A percentile compares a stretch with the other conserved stretches of the same genome.
These are phyloP conservation scores for Petrophora chlorosata DNA, from an alignment of 2,888 invertebrate genomes.

Conservation along the genomic window DNA sequence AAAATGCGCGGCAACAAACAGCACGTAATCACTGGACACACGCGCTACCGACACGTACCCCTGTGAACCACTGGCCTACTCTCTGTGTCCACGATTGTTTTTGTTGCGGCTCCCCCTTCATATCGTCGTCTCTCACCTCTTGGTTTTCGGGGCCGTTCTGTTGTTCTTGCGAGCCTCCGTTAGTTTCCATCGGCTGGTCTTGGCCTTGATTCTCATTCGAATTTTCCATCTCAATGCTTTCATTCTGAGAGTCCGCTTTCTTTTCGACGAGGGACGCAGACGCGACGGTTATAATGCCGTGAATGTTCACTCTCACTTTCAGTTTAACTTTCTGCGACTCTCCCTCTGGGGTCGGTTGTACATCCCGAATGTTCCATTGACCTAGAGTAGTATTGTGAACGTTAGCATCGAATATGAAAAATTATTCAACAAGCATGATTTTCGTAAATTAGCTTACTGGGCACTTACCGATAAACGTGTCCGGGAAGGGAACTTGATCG, in stretches of 20 bases:
- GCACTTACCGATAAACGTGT: slow-evolving; percentile 90
- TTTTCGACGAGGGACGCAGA: slow-evolving; percentile 93
- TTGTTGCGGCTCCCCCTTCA: slow-evolving; percentile 73
- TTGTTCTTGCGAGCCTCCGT: slow-evolving; percentile 74
- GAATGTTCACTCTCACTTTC: slow-evolving; percentile 96
- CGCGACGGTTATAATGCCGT: slow-evolving; percentile 95
- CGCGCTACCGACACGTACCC: slow-evolving; percentile 86
- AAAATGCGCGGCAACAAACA: slow-evolving; percentile 67
- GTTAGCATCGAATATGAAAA: slow-evolving; percentile 2
- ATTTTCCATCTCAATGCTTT: slow-evolving; percentile 74
- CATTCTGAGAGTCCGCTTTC: slow-evolving; percentile 81
- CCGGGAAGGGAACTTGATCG: slow-evolving; percentile 89
- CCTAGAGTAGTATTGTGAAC: slow-evolving; percentile 68
- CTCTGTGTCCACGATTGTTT: slow-evolving; percentile 88
- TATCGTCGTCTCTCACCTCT: slow-evolving; percentile 80
- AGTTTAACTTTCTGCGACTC: slow-evolving; percentile 98
- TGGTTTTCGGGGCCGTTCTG: slow-evolving; percentile 73
- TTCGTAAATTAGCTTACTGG: not conserved
- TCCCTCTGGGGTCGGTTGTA: slow-evolving; percentile 93
- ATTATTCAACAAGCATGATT: not conserved
- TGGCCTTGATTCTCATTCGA: slow-evolving; percentile 71
- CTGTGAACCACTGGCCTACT: slow-evolving; percentile 88
- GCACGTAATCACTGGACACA: slow-evolving; percentile 59
- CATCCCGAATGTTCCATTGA: slow-evolving; percentile 90
- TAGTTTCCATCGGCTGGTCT: slow-evolving; percentile 78